Base-by-base conservation (phyloP, 1,140 invertebrate genomes). In the Ganaspis sp. region DNA sequence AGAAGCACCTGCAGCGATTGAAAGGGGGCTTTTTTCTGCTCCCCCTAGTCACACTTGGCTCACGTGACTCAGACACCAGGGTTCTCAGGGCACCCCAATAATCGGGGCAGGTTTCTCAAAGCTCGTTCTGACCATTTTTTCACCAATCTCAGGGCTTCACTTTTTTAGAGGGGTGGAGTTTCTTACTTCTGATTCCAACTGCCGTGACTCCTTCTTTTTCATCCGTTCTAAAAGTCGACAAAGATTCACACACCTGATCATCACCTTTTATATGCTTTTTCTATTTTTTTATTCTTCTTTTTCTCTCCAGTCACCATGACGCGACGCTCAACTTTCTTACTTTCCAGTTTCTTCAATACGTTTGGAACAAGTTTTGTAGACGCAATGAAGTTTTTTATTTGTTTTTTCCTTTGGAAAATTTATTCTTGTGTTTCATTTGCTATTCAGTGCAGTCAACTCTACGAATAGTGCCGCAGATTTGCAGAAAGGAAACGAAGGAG, bases 1-100 rank as follows among this genome's bases (percentile, higher is more conserved):
- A n/a, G 45, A 49, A 49, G 45, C 45, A 49, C 45, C 45, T 49
- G 45, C n/a, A n/a, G n/a, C 3, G 4, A 49, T 49, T 4, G 45
- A 49, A n/a, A 49, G 8, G 17, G 45, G 1, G 45, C 17, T 49
- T 64, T 29, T 64, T 29, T 34, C 23, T 9, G 3, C 4, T 26
- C 58, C 12, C 58, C 58, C 58, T n/a, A n/a, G 58, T 64, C 58
- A 64, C 58, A 64, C 58, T 64, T 64, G 5, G 11, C 58, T 64
- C 58, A 64, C 58, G 58, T 64, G 58, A 26, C 58, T 15, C 15
- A 64, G 23, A 64, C 23, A 64, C 23, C 12, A 26, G 23, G 9
- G 6, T 26, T 64, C 58, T 34, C 26, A 34, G 26, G n/a, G 58
- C 23, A 29, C 58, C 58, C 58, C 12, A 64, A 64, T 34, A 64